A percentile compares a stretch with the other conserved stretches of the same genome.
These are phyloP conservation scores for Galago senegalensis DNA, from an alignment of 2,797 vertebrate species.

Conservation along the genomic window DNA sequence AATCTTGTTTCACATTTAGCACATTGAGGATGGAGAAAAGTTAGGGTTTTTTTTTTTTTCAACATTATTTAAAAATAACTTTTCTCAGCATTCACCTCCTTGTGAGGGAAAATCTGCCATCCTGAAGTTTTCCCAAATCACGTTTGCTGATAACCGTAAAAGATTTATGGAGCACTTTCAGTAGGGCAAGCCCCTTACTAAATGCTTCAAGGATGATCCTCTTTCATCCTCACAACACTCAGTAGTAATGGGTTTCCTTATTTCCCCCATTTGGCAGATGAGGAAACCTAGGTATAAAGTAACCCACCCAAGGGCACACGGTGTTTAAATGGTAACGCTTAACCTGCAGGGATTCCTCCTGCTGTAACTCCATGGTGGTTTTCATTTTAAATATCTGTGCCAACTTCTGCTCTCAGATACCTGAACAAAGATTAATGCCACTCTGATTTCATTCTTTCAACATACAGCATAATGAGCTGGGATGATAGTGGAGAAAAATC, in stretches of 20 bases:
- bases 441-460: not conserved
- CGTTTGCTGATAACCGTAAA: not conserved
- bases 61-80: slow-evolving; percentile 51
- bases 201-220: not conserved
- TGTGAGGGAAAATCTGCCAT: slow-evolving; percentile 1
- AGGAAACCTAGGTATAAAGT: slow-evolving; percentile 43
- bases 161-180: not conserved
- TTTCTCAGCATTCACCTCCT: slow-evolving; percentile 14
- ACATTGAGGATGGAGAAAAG: not conserved
- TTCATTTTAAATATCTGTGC: slow-evolving; percentile 1
- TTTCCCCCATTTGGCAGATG: slow-evolving; percentile 48
- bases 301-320: not conserved
- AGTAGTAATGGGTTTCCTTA: not conserved
- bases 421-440: not conserved
- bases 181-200: not conserved
- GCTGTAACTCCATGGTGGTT: slow-evolving; percentile 19
- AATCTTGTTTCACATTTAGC: slow-evolving; percentile 32
- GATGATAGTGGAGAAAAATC: not conserved
- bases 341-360: not conserved
- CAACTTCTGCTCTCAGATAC: not conserved
- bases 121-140: not conserved
- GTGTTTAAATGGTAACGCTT: not conserved
- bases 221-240: not conserved
- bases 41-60: not conserved
- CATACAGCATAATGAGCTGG: too few relatives aligned